A percentile compares a stretch with the other conserved stretches of the same genome.
phyloP scores from a whole-genome alignment of 1,140 invertebrate species.

The Cydia strobilella region DNA sequence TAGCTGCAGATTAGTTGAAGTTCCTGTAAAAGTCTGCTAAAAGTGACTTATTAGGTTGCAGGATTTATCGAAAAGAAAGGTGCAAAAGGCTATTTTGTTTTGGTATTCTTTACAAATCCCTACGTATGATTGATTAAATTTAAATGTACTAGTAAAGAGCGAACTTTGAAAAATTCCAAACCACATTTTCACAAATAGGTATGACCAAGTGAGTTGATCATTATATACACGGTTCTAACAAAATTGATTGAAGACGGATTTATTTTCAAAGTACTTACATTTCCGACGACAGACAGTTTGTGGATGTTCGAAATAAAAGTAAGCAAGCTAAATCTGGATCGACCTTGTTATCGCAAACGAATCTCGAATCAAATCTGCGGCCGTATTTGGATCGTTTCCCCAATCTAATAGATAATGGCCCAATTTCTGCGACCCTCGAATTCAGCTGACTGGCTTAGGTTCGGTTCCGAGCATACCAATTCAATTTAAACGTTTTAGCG shows the following conservation, averaged over 20 bases:
- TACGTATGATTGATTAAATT: no score
- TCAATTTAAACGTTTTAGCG: slow-evolving; percentile 14
- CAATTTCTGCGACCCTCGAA: slow-evolving; percentile 22
- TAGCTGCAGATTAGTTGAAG: no score
- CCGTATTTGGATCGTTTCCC: slow-evolving; percentile 27
- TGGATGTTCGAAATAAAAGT: slow-evolving; percentile 17
- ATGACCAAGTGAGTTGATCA: background rate
- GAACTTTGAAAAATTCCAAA: background rate
- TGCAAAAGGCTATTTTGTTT: no score
- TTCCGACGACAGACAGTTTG: background rate
- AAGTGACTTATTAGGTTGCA: no score
- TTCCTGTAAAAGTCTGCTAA: no score
- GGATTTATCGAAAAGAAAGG: no score
- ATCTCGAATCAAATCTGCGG: slow-evolving; percentile 32
- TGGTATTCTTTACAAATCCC: no score
- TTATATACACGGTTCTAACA: background rate
- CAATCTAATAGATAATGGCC: slow-evolving; percentile 31
- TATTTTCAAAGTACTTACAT: background rate
- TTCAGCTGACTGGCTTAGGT: slow-evolving; percentile 21
- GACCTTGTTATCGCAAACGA: slow-evolving; percentile 31
- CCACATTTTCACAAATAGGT: background rate
- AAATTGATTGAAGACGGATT: background rate
- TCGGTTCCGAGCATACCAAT: slow-evolving; percentile 20
- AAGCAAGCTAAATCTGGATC: slow-evolving; percentile 15
- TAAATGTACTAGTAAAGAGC: no score